Conservation (phyloP, 2,797 vertebrate species). For the Leucoraja ocellata region DNA sequence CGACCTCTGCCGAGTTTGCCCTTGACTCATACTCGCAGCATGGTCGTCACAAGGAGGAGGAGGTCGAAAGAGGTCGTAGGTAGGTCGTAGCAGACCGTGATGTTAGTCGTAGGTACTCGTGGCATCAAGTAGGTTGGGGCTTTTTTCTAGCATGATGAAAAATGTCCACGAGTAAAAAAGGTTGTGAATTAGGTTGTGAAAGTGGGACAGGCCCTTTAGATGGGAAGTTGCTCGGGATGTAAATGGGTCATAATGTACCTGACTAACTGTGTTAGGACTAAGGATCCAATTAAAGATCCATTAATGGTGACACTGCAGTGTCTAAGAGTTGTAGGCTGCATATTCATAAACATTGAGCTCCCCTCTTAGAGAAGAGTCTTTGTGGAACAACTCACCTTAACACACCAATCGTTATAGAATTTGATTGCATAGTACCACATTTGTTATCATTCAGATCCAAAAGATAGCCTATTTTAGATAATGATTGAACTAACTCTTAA, state of each 20-base stretch:
- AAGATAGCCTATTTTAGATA: background rate
- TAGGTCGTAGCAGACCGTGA: too few species aligned
- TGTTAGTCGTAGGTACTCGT: too few species aligned
- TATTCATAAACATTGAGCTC: background rate
- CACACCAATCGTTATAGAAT: background rate
- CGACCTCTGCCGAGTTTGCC: too few species aligned
- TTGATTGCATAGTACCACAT: background rate
- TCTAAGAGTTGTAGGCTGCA: background rate
- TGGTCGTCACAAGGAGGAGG: too few species aligned
- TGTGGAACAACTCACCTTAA: background rate
- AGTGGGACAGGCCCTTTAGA: background rate
- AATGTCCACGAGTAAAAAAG: too few species aligned
- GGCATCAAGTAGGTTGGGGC: too few species aligned
- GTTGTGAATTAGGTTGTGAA: too few species aligned
- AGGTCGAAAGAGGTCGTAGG: too few species aligned
- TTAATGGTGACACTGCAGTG: conserved; percentile 10
- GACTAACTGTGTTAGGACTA: background rate
- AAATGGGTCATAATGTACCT: background rate
- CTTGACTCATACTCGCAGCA: too few species aligned
- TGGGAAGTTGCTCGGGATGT: background rate
- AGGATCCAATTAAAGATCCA: background rate
- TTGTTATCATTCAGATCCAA: background rate
- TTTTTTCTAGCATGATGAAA: too few species aligned
- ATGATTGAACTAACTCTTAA: background rate
- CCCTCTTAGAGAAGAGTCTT: background rate